Percentiles rank a stretch among this genome's conserved stretches.
Evolutionary conservation across 2,797 vertebrate species (phyloP).

Genomic region (Neosilurus mollespiculum): DNA sequence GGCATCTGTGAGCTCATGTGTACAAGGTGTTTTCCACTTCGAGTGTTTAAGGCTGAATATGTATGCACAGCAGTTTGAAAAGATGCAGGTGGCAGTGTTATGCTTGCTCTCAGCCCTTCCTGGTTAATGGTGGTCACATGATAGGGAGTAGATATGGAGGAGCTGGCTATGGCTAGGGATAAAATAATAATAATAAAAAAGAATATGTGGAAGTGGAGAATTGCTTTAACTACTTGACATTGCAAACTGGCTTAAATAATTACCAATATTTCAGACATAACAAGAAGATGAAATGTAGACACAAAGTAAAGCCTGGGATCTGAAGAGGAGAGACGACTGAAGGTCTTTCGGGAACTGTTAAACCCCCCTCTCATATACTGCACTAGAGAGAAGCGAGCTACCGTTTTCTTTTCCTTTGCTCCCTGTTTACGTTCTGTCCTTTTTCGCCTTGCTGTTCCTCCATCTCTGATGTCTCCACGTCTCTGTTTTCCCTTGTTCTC

Average conservation of each 20-base stretch:
- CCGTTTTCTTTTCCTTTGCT: slow-evolving; percentile 21
- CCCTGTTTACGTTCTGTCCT: slow-evolving; percentile 8
- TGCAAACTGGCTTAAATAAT: background rate
- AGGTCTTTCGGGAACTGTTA: background rate
- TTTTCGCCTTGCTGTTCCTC: slow-evolving; percentile 3
- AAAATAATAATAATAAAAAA: background rate
- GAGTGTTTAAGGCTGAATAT: too few species aligned
- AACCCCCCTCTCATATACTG: background rate
- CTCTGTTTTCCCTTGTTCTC: background rate
- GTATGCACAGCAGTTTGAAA: too few species aligned
- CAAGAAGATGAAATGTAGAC: background rate
- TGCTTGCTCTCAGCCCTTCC: too few species aligned
- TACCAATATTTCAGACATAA: background rate
- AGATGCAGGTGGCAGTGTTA: too few species aligned
- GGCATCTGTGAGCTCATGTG: too few species aligned
- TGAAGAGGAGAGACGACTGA: background rate
- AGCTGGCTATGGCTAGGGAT: too few species aligned
- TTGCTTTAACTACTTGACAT: background rate
- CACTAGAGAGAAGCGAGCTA: background rate
- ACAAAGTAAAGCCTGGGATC: background rate
- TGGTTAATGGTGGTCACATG: too few species aligned
- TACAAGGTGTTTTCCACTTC: too few species aligned
- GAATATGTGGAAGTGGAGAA: background rate
- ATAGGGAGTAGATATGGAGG: too few species aligned
- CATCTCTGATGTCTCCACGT: background rate